Percentiles rank a stretch among this genome's conserved stretches.
phyloP scores from a whole-genome alignment of 2,113 vertebrate genomes.

The Ursus arctos region DNA sequence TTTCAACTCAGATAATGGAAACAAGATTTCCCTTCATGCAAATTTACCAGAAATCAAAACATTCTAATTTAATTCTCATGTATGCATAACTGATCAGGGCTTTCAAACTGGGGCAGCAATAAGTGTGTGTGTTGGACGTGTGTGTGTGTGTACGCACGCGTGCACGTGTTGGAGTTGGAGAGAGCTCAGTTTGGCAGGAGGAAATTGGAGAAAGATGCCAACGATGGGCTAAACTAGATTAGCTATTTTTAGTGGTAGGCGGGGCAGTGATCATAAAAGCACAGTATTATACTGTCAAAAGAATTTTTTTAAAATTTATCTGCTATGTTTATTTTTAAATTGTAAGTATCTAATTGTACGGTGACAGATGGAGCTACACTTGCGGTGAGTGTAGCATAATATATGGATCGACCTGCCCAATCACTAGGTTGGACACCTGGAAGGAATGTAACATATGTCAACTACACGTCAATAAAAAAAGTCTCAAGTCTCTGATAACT shows the following conservation, averaged over 20 bases:
- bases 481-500: neutral
- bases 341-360: neutral
- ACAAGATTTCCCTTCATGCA: constrained; percentile 69
- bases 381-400: neutral
- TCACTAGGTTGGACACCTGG: neutral
- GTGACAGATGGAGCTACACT: neutral
- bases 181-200: neutral
- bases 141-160: neutral
- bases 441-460: neutral
- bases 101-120: neutral
- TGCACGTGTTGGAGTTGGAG: neutral
- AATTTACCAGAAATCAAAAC: constrained; percentile 79
- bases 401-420: neutral
- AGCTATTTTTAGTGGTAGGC: neutral
- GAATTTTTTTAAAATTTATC: neutral
- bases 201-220: neutral
- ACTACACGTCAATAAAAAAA: neutral
- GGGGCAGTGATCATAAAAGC: neutral
- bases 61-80: constrained; percentile 78
- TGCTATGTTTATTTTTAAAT: neutral
- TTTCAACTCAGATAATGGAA: constrained; percentile 77
- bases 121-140: neutral
- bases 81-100: constrained; percentile 66
- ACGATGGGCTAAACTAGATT: neutral
- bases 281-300: neutral